phyloP scores from a whole-genome alignment of 1,140 invertebrate species.

The Batillaria attramentaria region DNA sequence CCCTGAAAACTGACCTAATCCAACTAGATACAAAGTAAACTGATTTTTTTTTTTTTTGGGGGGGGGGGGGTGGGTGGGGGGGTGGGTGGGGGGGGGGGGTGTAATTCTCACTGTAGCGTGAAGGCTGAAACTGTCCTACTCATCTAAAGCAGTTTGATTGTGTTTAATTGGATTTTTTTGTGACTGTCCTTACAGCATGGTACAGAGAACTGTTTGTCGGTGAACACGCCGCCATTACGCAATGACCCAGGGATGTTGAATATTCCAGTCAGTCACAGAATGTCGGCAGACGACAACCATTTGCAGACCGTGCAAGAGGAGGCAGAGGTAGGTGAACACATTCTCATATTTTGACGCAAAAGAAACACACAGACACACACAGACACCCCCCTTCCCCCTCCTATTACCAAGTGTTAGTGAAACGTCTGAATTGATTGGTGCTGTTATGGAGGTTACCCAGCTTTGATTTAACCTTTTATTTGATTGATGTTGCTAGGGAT shows the following conservation, averaged over 20 bases:
- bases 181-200: neutral
- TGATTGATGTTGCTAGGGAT: no score
- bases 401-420: no score
- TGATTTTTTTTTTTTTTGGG: no score
- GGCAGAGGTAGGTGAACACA: neutral
- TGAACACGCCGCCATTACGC: neutral
- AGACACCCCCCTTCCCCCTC: no score
- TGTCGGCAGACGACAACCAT: constrained; percentile 19
- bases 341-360: neutral
- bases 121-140: no score
- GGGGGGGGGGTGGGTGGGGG: neutral
- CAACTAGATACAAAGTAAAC: no score
- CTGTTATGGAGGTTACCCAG: no score
- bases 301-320: constrained; percentile 11
- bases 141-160: no score
- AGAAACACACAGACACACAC: constrained; percentile 9
- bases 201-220: neutral
- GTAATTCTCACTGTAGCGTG: no score
- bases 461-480: no score
- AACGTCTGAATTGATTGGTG: no score
- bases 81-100: neutral
- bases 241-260: constrained; percentile 19
- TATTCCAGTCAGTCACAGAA: constrained; percentile 6
- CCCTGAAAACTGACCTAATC: no score
- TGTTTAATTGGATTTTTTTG: neutral